Conservation (phyloP, 2,113 vertebrate species). For the Hepsetus odoe region DNA sequence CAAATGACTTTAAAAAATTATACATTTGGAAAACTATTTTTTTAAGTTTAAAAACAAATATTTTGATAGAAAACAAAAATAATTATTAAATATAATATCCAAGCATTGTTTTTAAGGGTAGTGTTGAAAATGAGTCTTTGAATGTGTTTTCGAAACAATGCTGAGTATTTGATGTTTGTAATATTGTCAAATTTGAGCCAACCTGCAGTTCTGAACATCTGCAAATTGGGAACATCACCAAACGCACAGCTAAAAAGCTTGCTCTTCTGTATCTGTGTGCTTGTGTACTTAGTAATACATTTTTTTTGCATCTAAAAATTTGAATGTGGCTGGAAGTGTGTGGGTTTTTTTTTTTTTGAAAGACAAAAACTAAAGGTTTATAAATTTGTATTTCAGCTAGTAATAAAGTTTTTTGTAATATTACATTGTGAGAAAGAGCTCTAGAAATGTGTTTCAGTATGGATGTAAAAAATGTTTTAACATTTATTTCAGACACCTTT, state of each 20-base stretch:
- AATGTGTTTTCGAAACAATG: too few relatives aligned
- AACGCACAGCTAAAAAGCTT: constrained; percentile 20
- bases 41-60: too few relatives aligned
- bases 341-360: not conserved
- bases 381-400: not conserved
- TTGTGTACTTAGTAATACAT: not conserved
- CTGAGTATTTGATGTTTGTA: too few relatives aligned
- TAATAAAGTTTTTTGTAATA: not conserved
- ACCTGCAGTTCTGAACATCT: too few relatives aligned
- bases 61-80: too few relatives aligned
- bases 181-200: too few relatives aligned
- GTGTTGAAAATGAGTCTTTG: too few relatives aligned
- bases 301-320: not conserved
- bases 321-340: not conserved
- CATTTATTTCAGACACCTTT: constrained; percentile 44
- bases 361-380: not conserved
- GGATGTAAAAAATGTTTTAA: constrained; percentile 29
- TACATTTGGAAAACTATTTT: too few relatives aligned
- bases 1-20: too few relatives aligned
- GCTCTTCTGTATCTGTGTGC: not conserved
- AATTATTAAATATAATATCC: too few relatives aligned
- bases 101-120: too few relatives aligned
- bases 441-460: not conserved
- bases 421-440: not conserved
- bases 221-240: constrained; percentile 19